phyloP scores from a whole-genome alignment of 2,797 vertebrate genomes.

The Darevskia mixta region DNA sequence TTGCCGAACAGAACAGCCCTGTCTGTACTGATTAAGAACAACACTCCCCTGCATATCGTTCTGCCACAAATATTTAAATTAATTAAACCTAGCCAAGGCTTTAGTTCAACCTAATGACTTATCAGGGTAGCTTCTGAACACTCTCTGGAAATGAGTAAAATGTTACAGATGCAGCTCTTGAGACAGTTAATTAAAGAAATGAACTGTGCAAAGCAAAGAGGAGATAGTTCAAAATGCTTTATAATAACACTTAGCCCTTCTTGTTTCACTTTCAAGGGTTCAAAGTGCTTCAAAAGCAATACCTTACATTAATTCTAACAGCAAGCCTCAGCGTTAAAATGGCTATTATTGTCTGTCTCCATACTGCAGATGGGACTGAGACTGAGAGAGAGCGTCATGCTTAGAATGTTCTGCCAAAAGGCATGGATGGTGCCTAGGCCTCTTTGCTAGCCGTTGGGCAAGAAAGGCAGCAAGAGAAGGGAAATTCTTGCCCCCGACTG shows the following conservation, averaged over 20 bases:
- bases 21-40: conserved; percentile 79
- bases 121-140: conserved; percentile 69
- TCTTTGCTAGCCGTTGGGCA: no score
- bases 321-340: no score
- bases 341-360: no score
- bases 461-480: no score
- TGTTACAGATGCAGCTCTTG: conserved; percentile 59
- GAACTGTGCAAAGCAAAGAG: conserved; percentile 29
- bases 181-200: conserved; percentile 59
- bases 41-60: conserved; percentile 55
- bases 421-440: no score
- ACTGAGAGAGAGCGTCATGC: no score
- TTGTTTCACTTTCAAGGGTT: not conserved
- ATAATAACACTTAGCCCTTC: not conserved
- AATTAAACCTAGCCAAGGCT: conserved; percentile 76
- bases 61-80: conserved; percentile 79
- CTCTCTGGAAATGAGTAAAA: conserved; percentile 70
- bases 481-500: no score
- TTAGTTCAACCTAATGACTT: conserved; percentile 76
- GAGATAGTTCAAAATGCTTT: not conserved
- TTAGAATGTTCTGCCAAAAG: no score
- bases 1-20: conserved; percentile 69
- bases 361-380: no score
- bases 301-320: not conserved
- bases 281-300: not conserved